These are phyloP conservation scores for Temnothorax nylanderi DNA, from an alignment of 1,140 invertebrate species.

Conservation along the genomic window DNA sequence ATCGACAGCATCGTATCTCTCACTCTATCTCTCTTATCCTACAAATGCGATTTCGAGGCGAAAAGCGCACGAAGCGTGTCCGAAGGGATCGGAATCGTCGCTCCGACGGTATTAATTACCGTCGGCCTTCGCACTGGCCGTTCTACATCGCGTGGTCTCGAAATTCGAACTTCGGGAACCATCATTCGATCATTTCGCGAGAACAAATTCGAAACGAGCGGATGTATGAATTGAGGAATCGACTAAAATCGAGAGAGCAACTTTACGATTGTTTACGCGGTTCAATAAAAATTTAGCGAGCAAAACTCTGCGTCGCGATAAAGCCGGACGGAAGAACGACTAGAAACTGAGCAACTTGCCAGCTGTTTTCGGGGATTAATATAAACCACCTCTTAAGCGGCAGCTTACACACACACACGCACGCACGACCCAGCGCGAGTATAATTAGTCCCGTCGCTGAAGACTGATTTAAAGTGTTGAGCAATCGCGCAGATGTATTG, in stretches of 20 bases:
- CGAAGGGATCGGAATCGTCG: neutral
- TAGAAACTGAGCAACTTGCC: slow-evolving; percentile 76
- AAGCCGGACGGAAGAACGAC: slow-evolving; percentile 55
- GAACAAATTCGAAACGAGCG: neutral
- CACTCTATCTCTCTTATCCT: neutral
- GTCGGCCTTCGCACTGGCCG: neutral
- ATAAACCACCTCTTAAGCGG: slow-evolving; percentile 82
- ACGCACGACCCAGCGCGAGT: slow-evolving; percentile 67
- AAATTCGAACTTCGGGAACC: neutral
- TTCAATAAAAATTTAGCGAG: neutral
- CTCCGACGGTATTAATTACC: slow-evolving; percentile 39
- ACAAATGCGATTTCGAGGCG: neutral
- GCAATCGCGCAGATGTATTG: slow-evolving; percentile 62
- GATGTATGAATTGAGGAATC: neutral
- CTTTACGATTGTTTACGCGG: neutral
- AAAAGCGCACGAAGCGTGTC: neutral
- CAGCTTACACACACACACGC: slow-evolving; percentile 47
- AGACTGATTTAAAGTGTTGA: slow-evolving; percentile 78
- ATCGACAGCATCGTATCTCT: slow-evolving; percentile 76
- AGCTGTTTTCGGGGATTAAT: slow-evolving; percentile 82
- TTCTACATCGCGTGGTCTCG: neutral
- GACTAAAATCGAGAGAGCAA: neutral
- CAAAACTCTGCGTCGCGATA: slow-evolving; percentile 10
- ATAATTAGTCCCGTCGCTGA: slow-evolving; percentile 82
- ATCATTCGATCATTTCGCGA: neutral